These are phyloP conservation scores for Coryphaenoides rupestris DNA, from an alignment of 2,113 vertebrate species.

Conservation along the genomic window DNA sequence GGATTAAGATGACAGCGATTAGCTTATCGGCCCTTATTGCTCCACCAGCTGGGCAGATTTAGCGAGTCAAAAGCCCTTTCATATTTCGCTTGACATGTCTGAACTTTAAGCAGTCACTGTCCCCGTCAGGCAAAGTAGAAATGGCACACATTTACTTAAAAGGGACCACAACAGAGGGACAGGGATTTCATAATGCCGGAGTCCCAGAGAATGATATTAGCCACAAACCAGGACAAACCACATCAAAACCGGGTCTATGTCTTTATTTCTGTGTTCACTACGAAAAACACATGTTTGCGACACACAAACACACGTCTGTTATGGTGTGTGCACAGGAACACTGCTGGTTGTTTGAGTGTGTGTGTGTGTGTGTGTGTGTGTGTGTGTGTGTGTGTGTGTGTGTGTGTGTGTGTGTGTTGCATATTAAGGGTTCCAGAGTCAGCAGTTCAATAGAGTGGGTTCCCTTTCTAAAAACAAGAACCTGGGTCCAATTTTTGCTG, in stretches of 20 bases:
- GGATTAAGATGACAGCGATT: no score
- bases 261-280: background rate
- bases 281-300: background rate
- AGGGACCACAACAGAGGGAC: background rate
- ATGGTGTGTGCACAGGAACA: background rate
- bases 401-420: no score
- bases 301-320: constrained; percentile 1
- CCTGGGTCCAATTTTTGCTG: background rate
- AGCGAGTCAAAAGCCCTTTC: no score
- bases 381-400: no score
- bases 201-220: background rate
- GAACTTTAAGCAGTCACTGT: background rate
- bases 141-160: background rate
- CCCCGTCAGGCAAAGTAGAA: background rate
- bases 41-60: no score
- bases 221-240: constrained; percentile 4
- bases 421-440: background rate
- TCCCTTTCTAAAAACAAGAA: background rate
- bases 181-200: background rate
- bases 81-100: background rate
- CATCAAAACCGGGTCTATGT: background rate
- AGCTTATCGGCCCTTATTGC: no score
- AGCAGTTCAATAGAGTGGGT: background rate
- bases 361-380: no score
- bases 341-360: background rate